Evolutionary conservation across 2,888 invertebrate genomes (phyloP).

Genomic region (Drosophila putrida): DNA sequence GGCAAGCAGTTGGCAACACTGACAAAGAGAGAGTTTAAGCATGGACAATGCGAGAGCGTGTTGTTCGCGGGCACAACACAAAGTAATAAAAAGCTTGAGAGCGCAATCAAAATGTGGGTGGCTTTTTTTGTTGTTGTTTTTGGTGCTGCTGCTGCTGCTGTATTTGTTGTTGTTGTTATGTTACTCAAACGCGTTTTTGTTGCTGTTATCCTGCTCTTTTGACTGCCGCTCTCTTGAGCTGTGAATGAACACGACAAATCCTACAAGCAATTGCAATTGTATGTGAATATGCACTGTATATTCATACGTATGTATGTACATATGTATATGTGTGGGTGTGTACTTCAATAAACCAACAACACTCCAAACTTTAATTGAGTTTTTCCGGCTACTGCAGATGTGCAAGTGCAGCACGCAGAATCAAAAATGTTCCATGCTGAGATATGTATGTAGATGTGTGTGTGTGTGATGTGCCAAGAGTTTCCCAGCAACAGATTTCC

Average conservation of each 20-base stretch:
- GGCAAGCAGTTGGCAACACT: too few species aligned
- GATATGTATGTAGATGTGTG: slow-evolving; percentile 12
- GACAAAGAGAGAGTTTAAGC: background rate
- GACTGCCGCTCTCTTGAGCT: slow-evolving; percentile 28
- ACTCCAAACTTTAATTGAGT: slow-evolving; percentile 74
- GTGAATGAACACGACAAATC: slow-evolving; percentile 58
- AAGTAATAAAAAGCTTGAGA: slow-evolving; percentile 20
- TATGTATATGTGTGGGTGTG: slow-evolving; percentile 51
- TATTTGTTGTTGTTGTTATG: slow-evolving; percentile 5
- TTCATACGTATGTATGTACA: slow-evolving; percentile 4
- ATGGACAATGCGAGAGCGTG: background rate
- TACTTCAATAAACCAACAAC: slow-evolving; percentile 64
- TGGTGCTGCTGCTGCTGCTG: slow-evolving; percentile 36
- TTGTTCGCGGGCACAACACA: slow-evolving; percentile 1
- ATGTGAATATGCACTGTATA: background rate
- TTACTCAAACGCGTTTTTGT: slow-evolving; percentile 28
- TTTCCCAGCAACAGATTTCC: slow-evolving; percentile 78
- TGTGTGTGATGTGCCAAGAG: slow-evolving; percentile 21
- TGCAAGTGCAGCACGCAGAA: slow-evolving; percentile 78
- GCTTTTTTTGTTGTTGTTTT: slow-evolving; percentile 47
- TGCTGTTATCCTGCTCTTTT: slow-evolving; percentile 58
- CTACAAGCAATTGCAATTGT: slow-evolving; percentile 49
- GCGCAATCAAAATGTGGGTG: slow-evolving; percentile 64
- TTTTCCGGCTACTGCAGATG: slow-evolving; percentile 68
- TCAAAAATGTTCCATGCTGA: slow-evolving; percentile 58